Evolutionary conservation across 2,113 vertebrate genomes (phyloP).

Genomic region (Salvelinus fontinalis): DNA sequence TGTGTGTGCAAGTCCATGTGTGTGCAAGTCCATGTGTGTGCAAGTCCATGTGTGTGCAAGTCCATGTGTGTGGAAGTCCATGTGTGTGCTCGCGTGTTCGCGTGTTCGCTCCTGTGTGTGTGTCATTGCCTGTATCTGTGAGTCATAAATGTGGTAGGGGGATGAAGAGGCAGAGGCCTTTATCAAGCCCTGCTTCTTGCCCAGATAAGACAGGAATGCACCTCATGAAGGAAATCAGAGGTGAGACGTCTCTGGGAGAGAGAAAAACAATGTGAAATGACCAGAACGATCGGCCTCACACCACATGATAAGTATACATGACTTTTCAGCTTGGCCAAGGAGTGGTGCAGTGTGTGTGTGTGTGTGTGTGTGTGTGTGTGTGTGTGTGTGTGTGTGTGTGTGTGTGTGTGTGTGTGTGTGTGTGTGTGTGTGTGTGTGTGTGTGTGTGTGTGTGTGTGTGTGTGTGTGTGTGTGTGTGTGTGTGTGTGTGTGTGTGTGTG

Average conservation of each 20-base stretch:
- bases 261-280: conserved; percentile 24
- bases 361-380: too few species aligned
- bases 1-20: too few species aligned
- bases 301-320: not conserved
- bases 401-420: too few species aligned
- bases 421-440: too few species aligned
- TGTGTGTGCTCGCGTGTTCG: not conserved
- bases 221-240: conserved; percentile 38
- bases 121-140: not conserved
- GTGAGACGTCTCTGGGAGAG: conserved; percentile 36
- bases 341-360: not conserved
- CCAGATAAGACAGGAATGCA: conserved; percentile 67
- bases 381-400: too few species aligned
- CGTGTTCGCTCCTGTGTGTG: not conserved
- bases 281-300: not conserved
- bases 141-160: conserved; percentile 5
- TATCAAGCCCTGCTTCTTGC: conserved; percentile 36
- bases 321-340: not conserved
- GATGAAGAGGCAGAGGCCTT: conserved; percentile 34
- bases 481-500: too few species aligned
- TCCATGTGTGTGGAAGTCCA: not conserved
- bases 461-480: too few species aligned
- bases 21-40: not conserved
- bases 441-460: too few species aligned
- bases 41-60: not conserved